Conservation (phyloP, 2,113 vertebrate species). For the Lutjanus erythropterus region DNA sequence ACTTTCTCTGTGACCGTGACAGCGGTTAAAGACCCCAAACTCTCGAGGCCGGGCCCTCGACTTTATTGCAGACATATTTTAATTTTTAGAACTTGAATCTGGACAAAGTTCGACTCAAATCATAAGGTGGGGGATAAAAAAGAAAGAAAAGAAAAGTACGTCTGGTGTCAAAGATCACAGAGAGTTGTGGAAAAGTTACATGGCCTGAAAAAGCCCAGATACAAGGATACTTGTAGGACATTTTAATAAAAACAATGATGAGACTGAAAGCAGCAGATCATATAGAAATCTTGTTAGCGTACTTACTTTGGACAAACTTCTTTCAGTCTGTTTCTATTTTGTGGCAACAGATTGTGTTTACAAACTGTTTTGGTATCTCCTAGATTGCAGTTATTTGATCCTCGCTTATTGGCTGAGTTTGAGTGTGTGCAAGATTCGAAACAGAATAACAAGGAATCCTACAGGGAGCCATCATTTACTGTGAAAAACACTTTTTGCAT, state of each 20-base stretch:
- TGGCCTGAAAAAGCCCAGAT: neutral
- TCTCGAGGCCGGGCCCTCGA: neutral
- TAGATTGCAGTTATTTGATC: constrained; percentile 24
- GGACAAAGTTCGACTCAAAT: constrained; percentile 8
- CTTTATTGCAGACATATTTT: constrained; percentile 14
- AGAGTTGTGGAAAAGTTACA: constrained; percentile 11
- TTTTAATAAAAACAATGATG: neutral
- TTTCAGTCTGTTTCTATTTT: neutral
- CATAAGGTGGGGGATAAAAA: too few relatives aligned
- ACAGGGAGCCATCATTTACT: constrained; percentile 14
- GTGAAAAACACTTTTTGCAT: neutral
- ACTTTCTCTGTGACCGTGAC: constrained; percentile 16
- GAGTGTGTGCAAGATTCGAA: constrained; percentile 5
- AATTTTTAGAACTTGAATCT: constrained; percentile 19
- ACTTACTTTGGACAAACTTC: neutral
- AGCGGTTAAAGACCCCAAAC: neutral
- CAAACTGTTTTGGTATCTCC: neutral
- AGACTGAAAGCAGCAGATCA: neutral
- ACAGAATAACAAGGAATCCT: constrained; percentile 33
- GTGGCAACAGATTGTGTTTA: constrained; percentile 26
- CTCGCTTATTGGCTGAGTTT: constrained; percentile 19
- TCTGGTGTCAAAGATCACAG: constrained; percentile 8
- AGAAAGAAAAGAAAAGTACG: neutral
- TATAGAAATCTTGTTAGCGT: neutral
- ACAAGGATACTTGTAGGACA: neutral